Conservation (phyloP, 2,113 vertebrate genomes). For the Oenanthe oenanthe region DNA sequence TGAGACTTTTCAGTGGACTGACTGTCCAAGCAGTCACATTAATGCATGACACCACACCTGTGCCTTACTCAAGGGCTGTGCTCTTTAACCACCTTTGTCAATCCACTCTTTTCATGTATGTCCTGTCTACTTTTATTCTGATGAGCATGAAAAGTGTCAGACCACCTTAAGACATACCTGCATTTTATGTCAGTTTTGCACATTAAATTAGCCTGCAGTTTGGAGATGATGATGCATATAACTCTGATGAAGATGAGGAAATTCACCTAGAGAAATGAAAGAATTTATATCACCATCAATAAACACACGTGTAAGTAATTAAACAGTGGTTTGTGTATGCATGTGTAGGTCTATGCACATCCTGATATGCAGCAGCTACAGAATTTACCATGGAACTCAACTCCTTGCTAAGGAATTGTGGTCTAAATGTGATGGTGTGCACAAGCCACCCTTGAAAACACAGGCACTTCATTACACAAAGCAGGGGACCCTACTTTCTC, state of each 20-base stretch:
- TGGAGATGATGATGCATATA: slow-evolving; percentile 87
- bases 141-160: not conserved
- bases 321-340: not conserved
- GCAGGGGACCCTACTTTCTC: not conserved
- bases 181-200: slow-evolving; percentile 89
- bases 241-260: slow-evolving; percentile 90
- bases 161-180: slow-evolving; percentile 74
- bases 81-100: not conserved
- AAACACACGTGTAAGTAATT: not conserved
- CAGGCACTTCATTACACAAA: not conserved
- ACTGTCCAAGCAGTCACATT: not conserved
- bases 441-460: not conserved
- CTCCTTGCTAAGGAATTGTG: not conserved
- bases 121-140: not conserved
- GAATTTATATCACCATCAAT: not conserved
- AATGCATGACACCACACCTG: not conserved
- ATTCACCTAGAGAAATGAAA: slow-evolving; percentile 79
- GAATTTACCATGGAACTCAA: not conserved
- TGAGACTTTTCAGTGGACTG: not conserved
- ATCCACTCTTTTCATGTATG: not conserved
- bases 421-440: not conserved
- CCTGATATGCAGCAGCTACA: not conserved
- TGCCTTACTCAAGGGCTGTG: not conserved
- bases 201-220: slow-evolving; percentile 89
- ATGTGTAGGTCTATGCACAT: not conserved